phyloP scores from a whole-genome alignment of 1,140 invertebrate genomes.

The Drosophila mayri region DNA sequence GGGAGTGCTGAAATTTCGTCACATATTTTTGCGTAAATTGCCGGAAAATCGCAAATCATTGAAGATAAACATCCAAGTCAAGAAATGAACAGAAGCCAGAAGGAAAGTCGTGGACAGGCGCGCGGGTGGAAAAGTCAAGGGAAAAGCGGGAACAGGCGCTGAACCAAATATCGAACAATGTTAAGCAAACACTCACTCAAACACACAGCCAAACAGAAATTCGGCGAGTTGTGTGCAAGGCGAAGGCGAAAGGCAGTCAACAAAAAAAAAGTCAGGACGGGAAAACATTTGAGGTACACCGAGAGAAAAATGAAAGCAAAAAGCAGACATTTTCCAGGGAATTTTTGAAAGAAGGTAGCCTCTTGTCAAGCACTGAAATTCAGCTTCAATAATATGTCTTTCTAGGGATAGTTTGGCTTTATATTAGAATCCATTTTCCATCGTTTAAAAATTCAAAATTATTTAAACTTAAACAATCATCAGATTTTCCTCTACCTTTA shows the following conservation, averaged over 20 bases:
- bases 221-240: slow-evolving; percentile 62
- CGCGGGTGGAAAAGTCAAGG: not conserved
- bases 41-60: slow-evolving; percentile 83
- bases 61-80: slow-evolving; percentile 82
- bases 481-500: no score
- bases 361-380: not conserved
- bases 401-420: not conserved
- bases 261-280: slow-evolving; percentile 16
- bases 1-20: slow-evolving; percentile 70
- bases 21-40: slow-evolving; percentile 84
- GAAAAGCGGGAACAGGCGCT: slow-evolving; percentile 22
- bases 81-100: slow-evolving; percentile 76
- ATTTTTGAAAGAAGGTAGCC: not conserved
- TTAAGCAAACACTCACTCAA: slow-evolving; percentile 72
- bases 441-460: no score
- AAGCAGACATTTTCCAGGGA: not conserved
- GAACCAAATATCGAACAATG: slow-evolving; percentile 81
- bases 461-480: no score
- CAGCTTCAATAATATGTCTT: not conserved
- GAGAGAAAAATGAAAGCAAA: slow-evolving; percentile 10
- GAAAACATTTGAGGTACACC: slow-evolving; percentile 26
- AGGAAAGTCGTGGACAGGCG: slow-evolving; percentile 4
- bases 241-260: slow-evolving; percentile 40
- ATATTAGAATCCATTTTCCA: no score
- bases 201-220: slow-evolving; percentile 50